A percentile compares a stretch with the other conserved stretches of the same genome.
phyloP scores from a whole-genome alignment of 37 sponge, comb jelly and placozoan genomes.

The Geodia barretti region DNA sequence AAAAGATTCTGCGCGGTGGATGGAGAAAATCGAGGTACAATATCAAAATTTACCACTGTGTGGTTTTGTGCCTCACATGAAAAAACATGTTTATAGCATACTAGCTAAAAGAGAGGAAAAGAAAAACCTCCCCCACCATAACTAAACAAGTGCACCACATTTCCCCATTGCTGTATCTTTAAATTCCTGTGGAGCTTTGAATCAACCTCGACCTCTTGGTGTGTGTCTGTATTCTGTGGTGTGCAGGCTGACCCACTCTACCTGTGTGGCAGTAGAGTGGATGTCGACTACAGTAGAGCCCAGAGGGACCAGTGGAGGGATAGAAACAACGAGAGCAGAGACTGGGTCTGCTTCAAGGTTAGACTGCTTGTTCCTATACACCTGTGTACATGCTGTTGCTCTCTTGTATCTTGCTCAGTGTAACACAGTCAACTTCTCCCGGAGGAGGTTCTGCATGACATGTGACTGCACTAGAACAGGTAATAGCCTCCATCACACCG shows the following conservation, averaged over 20 bases:
- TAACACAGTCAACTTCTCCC: constrained; percentile 62
- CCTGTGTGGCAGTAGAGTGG: constrained; percentile 32
- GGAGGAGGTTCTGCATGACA: constrained; percentile 59
- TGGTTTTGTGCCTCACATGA: neutral
- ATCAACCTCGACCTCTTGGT: no score
- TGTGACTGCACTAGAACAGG: constrained; percentile 75
- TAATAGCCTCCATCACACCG: no score
- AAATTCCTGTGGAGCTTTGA: no score
- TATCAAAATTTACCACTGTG: no score
- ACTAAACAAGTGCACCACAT: no score
- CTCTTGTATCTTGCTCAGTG: constrained; percentile 53
- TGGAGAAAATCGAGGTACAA: constrained; percentile 61
- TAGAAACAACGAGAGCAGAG: constrained; percentile 11
- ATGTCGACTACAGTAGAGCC: constrained; percentile 60
- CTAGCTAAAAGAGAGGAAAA: no score
- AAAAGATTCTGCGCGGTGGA: constrained; percentile 60
- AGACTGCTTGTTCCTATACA: neutral
- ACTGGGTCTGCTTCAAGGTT: constrained; percentile 80
- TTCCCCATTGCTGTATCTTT: no score
- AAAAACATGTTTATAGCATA: constrained; percentile 27
- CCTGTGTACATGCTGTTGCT: neutral
- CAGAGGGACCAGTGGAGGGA: neutral
- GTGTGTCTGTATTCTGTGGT: no score
- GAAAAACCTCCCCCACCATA: no score
- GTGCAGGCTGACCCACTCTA: no score